Percentiles rank a stretch among this genome's conserved stretches.
These are phyloP conservation scores for Lepus americanus DNA, from an alignment of 2,113 vertebrate genomes.

Conservation along the genomic window DNA sequence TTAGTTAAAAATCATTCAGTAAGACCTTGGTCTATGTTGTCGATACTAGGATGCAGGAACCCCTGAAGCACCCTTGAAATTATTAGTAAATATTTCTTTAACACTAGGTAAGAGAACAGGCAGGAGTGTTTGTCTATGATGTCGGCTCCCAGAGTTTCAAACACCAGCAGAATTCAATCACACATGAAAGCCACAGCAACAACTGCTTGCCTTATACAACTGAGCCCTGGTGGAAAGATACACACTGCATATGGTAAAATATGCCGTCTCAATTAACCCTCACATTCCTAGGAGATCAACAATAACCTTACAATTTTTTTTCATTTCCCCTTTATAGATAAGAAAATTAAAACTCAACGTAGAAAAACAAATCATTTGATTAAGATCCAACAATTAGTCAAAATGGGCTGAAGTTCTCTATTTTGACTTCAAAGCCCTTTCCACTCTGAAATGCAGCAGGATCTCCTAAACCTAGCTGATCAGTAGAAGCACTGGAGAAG, in stretches of 20 bases:
- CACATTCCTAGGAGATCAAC: background rate
- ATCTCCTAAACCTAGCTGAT: too few relatives aligned
- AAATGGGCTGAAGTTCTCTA: background rate
- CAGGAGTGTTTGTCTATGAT: background rate
- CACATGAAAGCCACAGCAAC: background rate
- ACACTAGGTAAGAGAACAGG: background rate
- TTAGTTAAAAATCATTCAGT: background rate
- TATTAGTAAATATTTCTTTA: background rate
- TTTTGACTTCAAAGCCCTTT: constrained; percentile 9
- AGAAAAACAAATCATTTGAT: background rate
- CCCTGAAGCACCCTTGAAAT: background rate
- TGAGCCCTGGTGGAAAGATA: background rate
- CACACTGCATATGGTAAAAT: background rate
- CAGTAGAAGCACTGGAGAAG: background rate
- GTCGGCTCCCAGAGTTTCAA: too few relatives aligned
- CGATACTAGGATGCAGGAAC: background rate
- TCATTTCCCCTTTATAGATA: background rate
- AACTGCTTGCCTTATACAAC: background rate
- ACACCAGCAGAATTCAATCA: background rate
- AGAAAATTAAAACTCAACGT: background rate
- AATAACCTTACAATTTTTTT: background rate
- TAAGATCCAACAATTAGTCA: background rate
- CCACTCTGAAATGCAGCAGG: background rate
- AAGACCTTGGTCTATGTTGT: background rate
- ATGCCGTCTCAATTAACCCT: background rate